Base-by-base conservation (phyloP, 1,140 invertebrate genomes). In the Hypothenemus hampei region DNA sequence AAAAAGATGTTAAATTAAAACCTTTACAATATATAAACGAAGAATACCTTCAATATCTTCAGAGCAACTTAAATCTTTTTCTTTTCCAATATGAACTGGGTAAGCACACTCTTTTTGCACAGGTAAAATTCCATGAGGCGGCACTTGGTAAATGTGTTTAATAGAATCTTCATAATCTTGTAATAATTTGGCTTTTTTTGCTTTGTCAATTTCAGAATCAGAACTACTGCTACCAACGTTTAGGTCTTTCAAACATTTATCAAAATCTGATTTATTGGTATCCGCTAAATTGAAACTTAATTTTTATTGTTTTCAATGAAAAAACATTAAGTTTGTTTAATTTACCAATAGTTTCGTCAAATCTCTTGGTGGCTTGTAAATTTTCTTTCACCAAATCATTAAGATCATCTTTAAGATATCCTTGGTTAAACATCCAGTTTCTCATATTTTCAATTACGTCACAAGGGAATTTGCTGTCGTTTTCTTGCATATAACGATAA, bases 401-500 rank as follows among this genome's bases (percentile, higher is more conserved):
- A n/a, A 79, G 57, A 58, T 82, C 80, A 18, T 77, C 73, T 43
- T 77, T 76, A 11, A 84, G 64, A 51, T 79, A 75, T 41, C 80
- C 79, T 59, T 77, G 67, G 18, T 72, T 65, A 58, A 77, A 72
- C 69, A 85, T 79, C 64, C 84, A 79, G 61, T 81, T 76, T 23
- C 77, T 72, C 19, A 85, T 74, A 60, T 79, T 82, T 44, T 82
- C 73, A 7, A 79, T 76, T 2, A 83, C 70, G 50, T 82, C 75
- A 16, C 73, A 74, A 4, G 76, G 72, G 69, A 87, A 87, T 66
- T 85, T 85, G 1, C 82, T 77, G 1, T 77, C 73, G 67, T 86
- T 85, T n/a, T 77, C 77, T 60, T 78, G 73, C 73, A 86, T 82
- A 61, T 85, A 87, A 10, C 80, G 73, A 64, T 83, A 85, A 1